These are phyloP conservation scores for Percopsis transmontana DNA, from an alignment of 2,113 vertebrate species.

Conservation along the genomic window DNA sequence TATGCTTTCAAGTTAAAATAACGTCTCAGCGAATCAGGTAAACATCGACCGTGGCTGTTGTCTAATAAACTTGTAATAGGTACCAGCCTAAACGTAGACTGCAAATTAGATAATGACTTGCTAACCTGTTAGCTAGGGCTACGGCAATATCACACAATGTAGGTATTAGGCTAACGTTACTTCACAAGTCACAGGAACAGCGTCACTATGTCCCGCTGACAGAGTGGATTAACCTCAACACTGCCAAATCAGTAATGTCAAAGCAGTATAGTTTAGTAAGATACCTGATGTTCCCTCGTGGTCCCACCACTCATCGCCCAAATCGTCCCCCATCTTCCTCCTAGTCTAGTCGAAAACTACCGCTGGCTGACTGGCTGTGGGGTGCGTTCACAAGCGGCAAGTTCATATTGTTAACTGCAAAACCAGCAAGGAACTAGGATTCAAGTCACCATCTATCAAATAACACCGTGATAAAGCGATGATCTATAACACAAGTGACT, in stretches of 20 bases:
- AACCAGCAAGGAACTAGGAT: not conserved
- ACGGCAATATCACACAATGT: not conserved
- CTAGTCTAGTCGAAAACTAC: constrained; percentile 46
- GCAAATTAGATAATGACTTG: not conserved
- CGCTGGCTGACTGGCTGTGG: not conserved
- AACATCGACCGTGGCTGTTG: not conserved
- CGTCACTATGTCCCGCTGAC: too few relatives aligned
- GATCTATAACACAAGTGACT: not conserved
- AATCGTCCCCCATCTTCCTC: constrained; percentile 71
- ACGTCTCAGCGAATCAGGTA: not conserved
- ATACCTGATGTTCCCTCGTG: constrained; percentile 50
- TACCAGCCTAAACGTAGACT: not conserved
- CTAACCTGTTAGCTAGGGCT: constrained; percentile 1
- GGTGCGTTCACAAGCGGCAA: constrained; percentile 53
- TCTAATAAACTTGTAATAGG: not conserved
- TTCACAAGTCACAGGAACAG: too few relatives aligned
- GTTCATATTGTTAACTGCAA: not conserved
- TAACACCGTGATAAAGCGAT: not conserved
- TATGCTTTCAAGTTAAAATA: not conserved
- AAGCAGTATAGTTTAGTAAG: rapidly evolving
- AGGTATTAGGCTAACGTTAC: not conserved
- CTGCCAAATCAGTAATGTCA: too few relatives aligned
- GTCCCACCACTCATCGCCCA: constrained; percentile 73
- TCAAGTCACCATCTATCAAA: too few relatives aligned
- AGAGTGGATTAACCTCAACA: too few relatives aligned